A percentile compares a stretch with the other conserved stretches of the same genome.
Conservation (phyloP, 2,113 vertebrate species). For the Hydrolagus affinis region DNA sequence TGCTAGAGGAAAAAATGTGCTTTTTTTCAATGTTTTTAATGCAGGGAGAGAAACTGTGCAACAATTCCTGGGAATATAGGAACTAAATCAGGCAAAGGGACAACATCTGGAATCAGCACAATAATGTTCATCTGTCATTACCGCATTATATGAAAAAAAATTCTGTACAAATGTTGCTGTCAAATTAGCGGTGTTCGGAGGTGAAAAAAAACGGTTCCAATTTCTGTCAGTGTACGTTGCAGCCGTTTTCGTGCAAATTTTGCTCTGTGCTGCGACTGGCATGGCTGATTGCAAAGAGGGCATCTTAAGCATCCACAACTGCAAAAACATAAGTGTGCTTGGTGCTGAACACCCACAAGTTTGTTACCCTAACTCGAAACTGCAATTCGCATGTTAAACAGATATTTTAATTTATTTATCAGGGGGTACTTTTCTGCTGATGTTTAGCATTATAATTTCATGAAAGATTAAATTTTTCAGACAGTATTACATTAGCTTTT, state of each 20-base stretch:
- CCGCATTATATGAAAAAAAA: neutral
- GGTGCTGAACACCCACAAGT: neutral
- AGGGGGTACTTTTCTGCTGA: conserved; percentile 11
- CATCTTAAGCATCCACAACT: neutral
- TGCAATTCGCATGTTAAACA: conserved; percentile 9
- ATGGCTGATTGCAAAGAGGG: neutral
- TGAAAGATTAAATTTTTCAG: conserved; percentile 31
- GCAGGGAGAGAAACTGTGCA: neutral
- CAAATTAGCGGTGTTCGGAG: neutral
- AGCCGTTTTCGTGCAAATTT: neutral
- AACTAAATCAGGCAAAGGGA: neutral
- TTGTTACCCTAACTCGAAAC: neutral
- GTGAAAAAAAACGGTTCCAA: neutral
- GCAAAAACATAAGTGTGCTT: neutral
- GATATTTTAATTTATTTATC: conserved; percentile 21
- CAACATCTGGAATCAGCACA: neutral
- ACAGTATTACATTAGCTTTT: conserved; percentile 27
- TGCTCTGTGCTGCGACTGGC: neutral
- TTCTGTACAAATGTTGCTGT: neutral
- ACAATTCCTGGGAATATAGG: neutral
- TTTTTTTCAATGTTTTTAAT: neutral
- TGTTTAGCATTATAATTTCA: conserved; percentile 29
- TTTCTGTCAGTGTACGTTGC: neutral
- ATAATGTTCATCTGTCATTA: neutral
- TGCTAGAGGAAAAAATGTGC: neutral